Conservation (phyloP, 2,797 vertebrate species). For the Pseudochaenichthys georgianus region DNA sequence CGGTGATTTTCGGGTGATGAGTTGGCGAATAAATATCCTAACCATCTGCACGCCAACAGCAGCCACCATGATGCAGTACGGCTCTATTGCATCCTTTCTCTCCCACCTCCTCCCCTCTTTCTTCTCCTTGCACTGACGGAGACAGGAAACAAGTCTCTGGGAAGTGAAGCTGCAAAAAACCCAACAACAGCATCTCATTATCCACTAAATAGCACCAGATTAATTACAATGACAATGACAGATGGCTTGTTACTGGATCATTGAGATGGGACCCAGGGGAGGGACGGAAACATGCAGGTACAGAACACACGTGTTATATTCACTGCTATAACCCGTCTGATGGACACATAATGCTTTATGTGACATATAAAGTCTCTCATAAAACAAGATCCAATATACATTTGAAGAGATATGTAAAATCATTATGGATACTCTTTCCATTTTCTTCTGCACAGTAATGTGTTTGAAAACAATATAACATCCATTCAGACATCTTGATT, state of each 20-base stretch:
- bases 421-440: not conserved
- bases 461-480: not conserved
- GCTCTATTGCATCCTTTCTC: constrained; percentile 36
- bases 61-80: constrained; percentile 26
- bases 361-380: not conserved
- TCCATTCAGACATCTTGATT: not conserved
- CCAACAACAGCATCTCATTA: constrained; percentile 84
- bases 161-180: constrained; percentile 72
- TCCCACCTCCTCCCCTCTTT: constrained; percentile 15
- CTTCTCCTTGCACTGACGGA: constrained; percentile 45
- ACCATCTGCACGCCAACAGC: constrained; percentile 36
- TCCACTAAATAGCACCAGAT: constrained; percentile 86
- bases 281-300: constrained; percentile 66
- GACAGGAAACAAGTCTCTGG: constrained; percentile 67
- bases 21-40: constrained; percentile 33
- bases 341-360: constrained; percentile 14
- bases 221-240: constrained; percentile 88
- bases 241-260: constrained; percentile 84
- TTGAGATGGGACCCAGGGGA: constrained; percentile 69
- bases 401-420: not conserved
- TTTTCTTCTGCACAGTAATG: not conserved
- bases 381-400: not conserved
- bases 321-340: constrained; percentile 15
- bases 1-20: constrained; percentile 42
- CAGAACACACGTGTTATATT: constrained; percentile 45